These are phyloP conservation scores for Brenthis daphne DNA, from an alignment of 2,888 invertebrate species.

Conservation along the genomic window DNA sequence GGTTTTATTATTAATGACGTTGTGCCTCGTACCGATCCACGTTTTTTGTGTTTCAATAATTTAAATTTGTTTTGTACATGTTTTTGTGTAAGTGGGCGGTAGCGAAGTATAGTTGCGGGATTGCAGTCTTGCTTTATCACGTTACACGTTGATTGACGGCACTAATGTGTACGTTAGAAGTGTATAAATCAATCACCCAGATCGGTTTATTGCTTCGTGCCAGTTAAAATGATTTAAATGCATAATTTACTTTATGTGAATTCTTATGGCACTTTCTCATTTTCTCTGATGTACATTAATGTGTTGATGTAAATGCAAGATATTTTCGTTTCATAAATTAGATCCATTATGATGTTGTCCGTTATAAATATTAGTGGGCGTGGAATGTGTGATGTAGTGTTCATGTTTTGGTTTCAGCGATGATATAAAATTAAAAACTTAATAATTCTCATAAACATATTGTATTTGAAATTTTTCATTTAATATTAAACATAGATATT, in stretches of 20 bases:
- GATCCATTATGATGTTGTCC: background rate
- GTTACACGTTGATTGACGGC: conserved; percentile 70
- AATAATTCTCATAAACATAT: conserved; percentile 71
- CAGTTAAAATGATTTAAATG: conserved; percentile 46
- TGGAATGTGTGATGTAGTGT: background rate
- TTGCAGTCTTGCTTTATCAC: conserved; percentile 66
- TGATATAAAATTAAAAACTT: conserved; percentile 49
- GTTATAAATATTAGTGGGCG: background rate
- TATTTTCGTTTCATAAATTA: background rate
- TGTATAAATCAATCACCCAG: conserved; percentile 72
- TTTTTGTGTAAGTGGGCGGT: conserved; percentile 63
- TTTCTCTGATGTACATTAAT: conserved; percentile 19
- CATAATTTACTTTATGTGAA: conserved; percentile 54
- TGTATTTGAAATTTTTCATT: conserved; percentile 79
- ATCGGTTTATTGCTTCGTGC: conserved; percentile 60
- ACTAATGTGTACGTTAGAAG: conserved; percentile 68
- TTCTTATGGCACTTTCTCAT: conserved; percentile 34
- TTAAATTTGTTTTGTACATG: conserved; percentile 68
- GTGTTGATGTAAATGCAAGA: conserved; percentile 8
- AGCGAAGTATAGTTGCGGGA: conserved; percentile 56
- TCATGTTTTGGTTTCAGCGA: background rate
- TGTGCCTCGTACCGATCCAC: conserved; percentile 50
- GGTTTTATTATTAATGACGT: conserved; percentile 78
- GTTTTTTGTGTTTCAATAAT: conserved; percentile 64
- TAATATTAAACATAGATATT: conserved; percentile 77